Evolutionary conservation across 1,140 invertebrate genomes (phyloP), one percentile per base, ranked within the genome.

Genomic region (Drosophila eugracilis): DNA sequence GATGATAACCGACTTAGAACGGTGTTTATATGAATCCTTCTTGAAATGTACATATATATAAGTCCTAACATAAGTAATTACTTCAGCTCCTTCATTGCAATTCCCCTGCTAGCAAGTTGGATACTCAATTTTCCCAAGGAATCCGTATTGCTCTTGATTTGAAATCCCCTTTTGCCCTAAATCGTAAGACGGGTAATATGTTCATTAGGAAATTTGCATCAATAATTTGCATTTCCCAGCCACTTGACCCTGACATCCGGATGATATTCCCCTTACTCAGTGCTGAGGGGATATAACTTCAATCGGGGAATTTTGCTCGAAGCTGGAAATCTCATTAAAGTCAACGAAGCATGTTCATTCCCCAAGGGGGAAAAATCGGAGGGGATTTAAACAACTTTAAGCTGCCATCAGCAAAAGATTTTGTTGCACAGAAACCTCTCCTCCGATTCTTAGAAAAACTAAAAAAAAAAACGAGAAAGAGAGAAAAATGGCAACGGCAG

Each of bases 361-460:
- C 30, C 45, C 30, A 36, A 22, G 44, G 32, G 15, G 10, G 7
- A 14, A 17, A 50, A 19, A 14, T 32, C 14, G 5, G 7, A 22
- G 17, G 30, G 39, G 17, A n/a, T 42, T 49, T 44, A 67, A 75
- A 67, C 42, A 67, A 67, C 60, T 75, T 75, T 58, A 75, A 75
- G 73, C 47, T 75, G 62, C 50, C 44, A 59, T 75, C 60, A 75
- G 72, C 60, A 75, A 63, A 74, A 75, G 70, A 74, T 63, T 74
- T 73, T 74, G 70, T 55, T 65, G 59, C 50, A 42, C 55, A 48
- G 45, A 50, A 37, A 21, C n/a, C 41, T 28, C 59, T 32, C 30
- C 30, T 32, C 34, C 47, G 24, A 49, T 62, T 73, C n/a, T 39
- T 42, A 34, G 24, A 21, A 26, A 63, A 28, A n/a, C 15, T 15